These are phyloP conservation scores for Rhabdophis nuchalis DNA, from an alignment of 2,797 vertebrate species.

Conservation along the genomic window DNA sequence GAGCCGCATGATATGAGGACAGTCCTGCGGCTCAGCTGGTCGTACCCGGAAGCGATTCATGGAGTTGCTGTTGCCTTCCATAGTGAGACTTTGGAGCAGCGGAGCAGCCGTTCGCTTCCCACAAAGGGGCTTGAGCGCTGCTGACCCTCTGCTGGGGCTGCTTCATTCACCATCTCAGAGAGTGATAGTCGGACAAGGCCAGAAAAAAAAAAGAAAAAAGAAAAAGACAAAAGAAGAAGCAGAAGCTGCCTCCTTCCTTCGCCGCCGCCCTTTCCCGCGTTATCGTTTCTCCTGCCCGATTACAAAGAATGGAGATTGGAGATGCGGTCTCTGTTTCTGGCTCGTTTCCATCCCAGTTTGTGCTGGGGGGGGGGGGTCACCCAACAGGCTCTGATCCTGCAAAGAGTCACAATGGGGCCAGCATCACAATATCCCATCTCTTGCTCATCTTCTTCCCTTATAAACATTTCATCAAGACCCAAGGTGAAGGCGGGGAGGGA, in stretches of 20 bases:
- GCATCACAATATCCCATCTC: constrained; percentile 19
- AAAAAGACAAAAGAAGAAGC: background rate
- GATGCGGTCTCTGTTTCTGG: background rate
- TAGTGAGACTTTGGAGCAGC: background rate
- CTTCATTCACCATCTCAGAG: constrained; percentile 33
- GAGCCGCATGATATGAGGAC: constrained; percentile 76
- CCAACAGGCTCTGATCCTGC: background rate
- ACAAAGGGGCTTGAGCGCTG: background rate
- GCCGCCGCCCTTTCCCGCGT: background rate
- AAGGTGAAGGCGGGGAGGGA: background rate
- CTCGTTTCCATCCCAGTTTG: constrained; percentile 6
- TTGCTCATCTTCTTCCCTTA: background rate
- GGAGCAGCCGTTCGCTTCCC: background rate
- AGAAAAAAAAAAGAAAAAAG: background rate
- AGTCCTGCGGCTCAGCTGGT: constrained; percentile 74
- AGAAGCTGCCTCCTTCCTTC: background rate
- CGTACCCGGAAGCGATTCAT: constrained; percentile 53
- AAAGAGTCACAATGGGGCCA: constrained; percentile 20
- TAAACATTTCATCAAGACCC: background rate
- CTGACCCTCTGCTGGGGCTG: background rate
- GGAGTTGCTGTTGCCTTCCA: background rate
- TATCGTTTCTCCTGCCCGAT: background rate
- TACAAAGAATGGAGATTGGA: background rate
- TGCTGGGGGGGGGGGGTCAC: background rate
- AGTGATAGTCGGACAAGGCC: background rate